These are phyloP conservation scores for Hyles euphorbiae DNA, from an alignment of 1,140 invertebrate genomes.

Conservation along the genomic window DNA sequence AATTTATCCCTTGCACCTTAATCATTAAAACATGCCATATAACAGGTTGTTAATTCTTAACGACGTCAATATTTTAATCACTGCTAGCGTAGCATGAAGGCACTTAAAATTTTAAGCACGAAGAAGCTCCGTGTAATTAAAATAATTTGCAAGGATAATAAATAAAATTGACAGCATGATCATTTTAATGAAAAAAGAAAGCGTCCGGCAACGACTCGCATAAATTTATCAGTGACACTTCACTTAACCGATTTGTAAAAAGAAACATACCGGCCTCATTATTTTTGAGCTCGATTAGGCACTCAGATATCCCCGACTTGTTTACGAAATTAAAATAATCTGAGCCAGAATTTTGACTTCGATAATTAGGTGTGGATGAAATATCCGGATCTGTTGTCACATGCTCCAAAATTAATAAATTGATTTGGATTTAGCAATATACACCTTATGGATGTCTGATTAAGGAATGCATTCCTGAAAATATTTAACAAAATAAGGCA, in stretches of 20 bases:
- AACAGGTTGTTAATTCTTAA: no score
- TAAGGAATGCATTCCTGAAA: slow-evolving; percentile 1
- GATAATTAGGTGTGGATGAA: slow-evolving; percentile 20
- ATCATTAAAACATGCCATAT: no score
- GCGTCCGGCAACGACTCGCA: no score
- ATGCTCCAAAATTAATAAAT: neutral
- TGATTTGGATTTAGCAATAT: neutral
- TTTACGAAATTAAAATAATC: slow-evolving; percentile 16
- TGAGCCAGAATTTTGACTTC: slow-evolving; percentile 13
- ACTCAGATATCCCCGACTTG: slow-evolving; percentile 6
- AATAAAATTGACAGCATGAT: no score
- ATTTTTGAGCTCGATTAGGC: slow-evolving; percentile 19
- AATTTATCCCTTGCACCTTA: no score
- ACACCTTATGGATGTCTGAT: neutral
- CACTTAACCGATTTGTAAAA: slow-evolving; percentile 10
- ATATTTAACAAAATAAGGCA: neutral
- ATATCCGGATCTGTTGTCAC: slow-evolving; percentile 1
- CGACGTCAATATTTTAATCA: no score
- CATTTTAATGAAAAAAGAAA: no score
- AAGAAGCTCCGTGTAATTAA: no score
- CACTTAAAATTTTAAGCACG: no score
- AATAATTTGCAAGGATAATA: no score
- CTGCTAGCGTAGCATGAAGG: no score
- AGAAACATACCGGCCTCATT: slow-evolving; percentile 18
- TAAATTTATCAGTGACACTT: slow-evolving; percentile 7